Evolutionary conservation across 2,797 vertebrate species (phyloP), one percentile per base, ranked within the genome.

Genomic region (Lophotriccus pileatus): DNA sequence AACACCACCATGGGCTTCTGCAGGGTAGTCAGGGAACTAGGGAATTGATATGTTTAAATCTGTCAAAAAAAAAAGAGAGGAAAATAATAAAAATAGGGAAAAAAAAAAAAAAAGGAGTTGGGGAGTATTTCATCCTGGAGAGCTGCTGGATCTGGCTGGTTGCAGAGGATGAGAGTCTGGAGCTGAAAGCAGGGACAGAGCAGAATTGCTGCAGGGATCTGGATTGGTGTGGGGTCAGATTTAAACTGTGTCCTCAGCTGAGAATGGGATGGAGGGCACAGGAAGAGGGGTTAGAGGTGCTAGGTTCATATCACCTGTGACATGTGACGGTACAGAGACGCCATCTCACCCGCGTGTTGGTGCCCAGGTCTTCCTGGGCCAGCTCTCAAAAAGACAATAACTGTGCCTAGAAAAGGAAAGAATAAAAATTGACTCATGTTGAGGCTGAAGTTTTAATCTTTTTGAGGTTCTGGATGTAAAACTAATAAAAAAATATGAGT

Each of bases 181-280:
- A 76, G 37, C 24, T 44, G 46, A 55, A 66, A 24, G 28, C 34
- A 80, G 43, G 22, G 12, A 6, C 21, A 76, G n/a, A 18, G 23
- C 18, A 69, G 82, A 44, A 43, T 36, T 2, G 7, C 22, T 72
- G 63, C 49, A 62, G 34, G 43, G 50, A 46, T 82, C 8, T 16
- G 6, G 2, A 2, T 0, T 49, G 53, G 9, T 6, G 0, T 50
- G 34, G 52, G 47, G 24, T 46, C 63, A 20, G 30, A n/a, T 28
- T 60, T 53, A 32, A 46, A 21, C 14, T 18, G 14, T 53, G 25
- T 64, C 55, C 28, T 53, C 43, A 16, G 39, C 37, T 58, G 68
- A 28, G 49, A 72, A 13, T 8, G n/a, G n/a, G 55, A 17, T 21
- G 55, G 24, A 62, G 43, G 12, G 32, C 41, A 39, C 15, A 34